Conservation (phyloP, 2,797 vertebrate species). For the Cirrhinus mrigala region DNA sequence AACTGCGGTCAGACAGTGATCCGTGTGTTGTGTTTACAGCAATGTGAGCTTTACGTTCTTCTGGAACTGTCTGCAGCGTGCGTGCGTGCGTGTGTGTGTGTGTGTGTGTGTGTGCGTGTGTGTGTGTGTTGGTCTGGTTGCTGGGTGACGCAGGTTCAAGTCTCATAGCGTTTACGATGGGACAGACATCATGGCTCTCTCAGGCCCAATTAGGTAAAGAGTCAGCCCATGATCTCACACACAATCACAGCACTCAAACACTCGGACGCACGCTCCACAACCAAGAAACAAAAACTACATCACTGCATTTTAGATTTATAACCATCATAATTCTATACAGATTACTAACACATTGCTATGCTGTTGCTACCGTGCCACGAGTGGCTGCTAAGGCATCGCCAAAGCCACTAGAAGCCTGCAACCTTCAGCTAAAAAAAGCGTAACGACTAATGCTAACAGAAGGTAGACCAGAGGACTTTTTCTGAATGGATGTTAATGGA, state of each 20-base stretch:
- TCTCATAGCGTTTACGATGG: neutral
- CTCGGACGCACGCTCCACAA: neutral
- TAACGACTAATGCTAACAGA: too few species aligned
- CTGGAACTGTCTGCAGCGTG: slow-evolving; percentile 1
- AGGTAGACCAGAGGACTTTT: too few species aligned
- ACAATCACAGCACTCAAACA: neutral
- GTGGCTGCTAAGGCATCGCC: neutral
- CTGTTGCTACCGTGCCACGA: neutral
- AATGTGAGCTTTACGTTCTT: slow-evolving; percentile 2
- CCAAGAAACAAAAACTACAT: neutral
- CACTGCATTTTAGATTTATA: neutral
- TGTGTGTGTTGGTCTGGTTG: slow-evolving; percentile 46
- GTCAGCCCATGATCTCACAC: neutral
- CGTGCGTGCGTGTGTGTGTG: too few species aligned
- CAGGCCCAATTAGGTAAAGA: neutral
- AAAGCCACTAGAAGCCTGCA: too few species aligned
- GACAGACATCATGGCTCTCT: slow-evolving; percentile 8
- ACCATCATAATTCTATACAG: neutral
- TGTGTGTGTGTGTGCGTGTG: too few species aligned
- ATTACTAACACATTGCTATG: neutral
- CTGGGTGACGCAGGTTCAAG: slow-evolving; percentile 35
- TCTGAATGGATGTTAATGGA: too few species aligned
- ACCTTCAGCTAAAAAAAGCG: too few species aligned
- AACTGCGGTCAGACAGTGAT: neutral
- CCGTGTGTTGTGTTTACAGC: neutral